A percentile compares a stretch with the other conserved stretches of the same genome.
These are phyloP conservation scores for Chloebia gouldiae DNA, from an alignment of 2,113 vertebrate species.

Conservation along the genomic window DNA sequence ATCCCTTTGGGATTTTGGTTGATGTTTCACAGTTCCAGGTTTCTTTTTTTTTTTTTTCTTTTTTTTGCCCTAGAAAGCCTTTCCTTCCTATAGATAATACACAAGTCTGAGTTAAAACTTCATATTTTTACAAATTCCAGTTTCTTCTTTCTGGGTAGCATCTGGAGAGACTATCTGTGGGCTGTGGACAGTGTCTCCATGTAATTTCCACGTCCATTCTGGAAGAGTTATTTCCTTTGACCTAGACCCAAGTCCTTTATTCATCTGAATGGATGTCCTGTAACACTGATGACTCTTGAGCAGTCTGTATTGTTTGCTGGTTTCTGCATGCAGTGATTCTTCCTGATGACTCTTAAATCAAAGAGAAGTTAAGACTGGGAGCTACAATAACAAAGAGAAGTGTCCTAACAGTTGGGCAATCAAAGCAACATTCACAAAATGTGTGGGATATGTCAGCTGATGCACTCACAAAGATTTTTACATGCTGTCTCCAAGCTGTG, in stretches of 20 bases:
- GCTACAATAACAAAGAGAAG: conserved; percentile 3
- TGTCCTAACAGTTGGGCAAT: neutral
- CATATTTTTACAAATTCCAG: neutral
- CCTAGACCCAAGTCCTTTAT: neutral
- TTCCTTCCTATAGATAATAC: neutral
- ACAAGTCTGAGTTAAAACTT: neutral
- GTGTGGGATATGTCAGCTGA: neutral
- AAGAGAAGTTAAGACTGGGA: neutral
- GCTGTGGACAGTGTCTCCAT: neutral
- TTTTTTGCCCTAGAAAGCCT: neutral
- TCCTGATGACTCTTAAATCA: neutral
- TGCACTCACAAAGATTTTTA: neutral
- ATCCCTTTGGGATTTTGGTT: neutral
- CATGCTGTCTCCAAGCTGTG: neutral
- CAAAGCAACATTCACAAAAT: neutral
- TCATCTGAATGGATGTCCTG: neutral
- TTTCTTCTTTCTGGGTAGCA: neutral
- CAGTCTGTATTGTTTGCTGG: neutral
- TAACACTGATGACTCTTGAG: neutral
- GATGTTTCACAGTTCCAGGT: neutral
- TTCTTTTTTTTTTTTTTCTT: neutral
- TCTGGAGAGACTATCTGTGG: neutral
- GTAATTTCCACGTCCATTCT: neutral
- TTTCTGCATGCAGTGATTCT: neutral
- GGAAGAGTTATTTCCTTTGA: neutral